Conservation (phyloP, 2,888 invertebrate genomes). For the Tromatobia lineatoria region DNA sequence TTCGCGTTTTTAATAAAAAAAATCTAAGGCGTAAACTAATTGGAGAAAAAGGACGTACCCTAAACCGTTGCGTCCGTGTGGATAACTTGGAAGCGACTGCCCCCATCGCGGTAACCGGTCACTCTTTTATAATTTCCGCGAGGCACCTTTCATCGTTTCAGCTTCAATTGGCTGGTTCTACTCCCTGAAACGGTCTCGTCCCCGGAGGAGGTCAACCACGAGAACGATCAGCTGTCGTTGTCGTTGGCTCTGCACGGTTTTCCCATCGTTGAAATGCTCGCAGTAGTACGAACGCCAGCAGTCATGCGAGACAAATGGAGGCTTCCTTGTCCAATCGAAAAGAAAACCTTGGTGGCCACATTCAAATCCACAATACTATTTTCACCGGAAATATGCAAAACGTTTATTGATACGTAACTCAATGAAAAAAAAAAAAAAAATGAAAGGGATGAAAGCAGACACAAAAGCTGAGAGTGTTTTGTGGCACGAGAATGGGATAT, state of each 20-base stretch:
- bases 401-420: neutral
- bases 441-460: neutral
- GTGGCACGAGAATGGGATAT: neutral
- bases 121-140: slow-evolving; percentile 83
- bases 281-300: neutral
- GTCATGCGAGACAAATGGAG: slow-evolving; percentile 3
- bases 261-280: neutral
- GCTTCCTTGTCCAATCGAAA: slow-evolving; percentile 24
- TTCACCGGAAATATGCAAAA: slow-evolving; percentile 1
- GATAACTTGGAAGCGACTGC: slow-evolving; percentile 81
- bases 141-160: slow-evolving; percentile 75
- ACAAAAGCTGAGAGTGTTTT: neutral
- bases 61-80: slow-evolving; percentile 73
- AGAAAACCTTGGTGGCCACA: neutral
- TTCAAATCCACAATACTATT: neutral
- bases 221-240: slow-evolving; percentile 54
- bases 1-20: neutral
- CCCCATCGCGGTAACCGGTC: slow-evolving; percentile 75
- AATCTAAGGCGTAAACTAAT: slow-evolving; percentile 25
- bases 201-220: slow-evolving; percentile 39
- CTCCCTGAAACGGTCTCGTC: slow-evolving; percentile 9
- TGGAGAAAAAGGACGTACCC: slow-evolving; percentile 64
- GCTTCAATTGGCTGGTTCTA: slow-evolving; percentile 59
- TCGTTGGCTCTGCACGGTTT: slow-evolving; percentile 5
- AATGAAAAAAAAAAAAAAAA: neutral